Conservation (phyloP, 2,888 invertebrate species). For the Torymus texanus region DNA sequence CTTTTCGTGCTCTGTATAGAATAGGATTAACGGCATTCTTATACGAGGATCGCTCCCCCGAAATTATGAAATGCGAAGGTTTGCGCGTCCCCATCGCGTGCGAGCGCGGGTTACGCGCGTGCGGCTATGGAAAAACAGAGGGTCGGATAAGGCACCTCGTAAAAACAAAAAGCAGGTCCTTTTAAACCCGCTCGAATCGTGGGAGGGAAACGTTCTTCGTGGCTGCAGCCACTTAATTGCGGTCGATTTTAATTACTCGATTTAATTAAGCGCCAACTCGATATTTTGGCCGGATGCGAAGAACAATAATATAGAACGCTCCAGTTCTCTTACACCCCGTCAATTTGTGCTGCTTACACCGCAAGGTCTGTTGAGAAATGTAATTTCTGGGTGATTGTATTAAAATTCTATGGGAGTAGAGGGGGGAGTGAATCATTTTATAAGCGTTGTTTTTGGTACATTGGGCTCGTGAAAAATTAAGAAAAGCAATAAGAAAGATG, state of each 20-base stretch:
- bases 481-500: too few species aligned
- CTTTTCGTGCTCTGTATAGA: too few species aligned
- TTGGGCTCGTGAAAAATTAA: too few species aligned
- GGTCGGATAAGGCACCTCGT: conserved; percentile 10
- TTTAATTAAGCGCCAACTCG: conserved; percentile 43
- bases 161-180: conserved; percentile 23
- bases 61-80: conserved; percentile 2
- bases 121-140: conserved; percentile 9
- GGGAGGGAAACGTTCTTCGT: neutral
- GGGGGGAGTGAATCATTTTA: too few species aligned
- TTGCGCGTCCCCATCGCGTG: neutral
- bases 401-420: too few species aligned
- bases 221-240: conserved; percentile 40
- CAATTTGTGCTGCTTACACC: conserved; percentile 36
- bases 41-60: neutral
- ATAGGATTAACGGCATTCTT: too few species aligned
- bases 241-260: conserved; percentile 40
- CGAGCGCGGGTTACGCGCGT: neutral
- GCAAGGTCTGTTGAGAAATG: neutral
- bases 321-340: conserved; percentile 6
- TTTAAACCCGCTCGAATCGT: conserved; percentile 18
- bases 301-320: neutral
- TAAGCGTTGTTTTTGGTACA: too few species aligned
- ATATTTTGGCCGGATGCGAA: conserved; percentile 13
- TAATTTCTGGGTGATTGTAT: too few species aligned